These are phyloP conservation scores for Corythornis cristatus DNA, from an alignment of 2,113 vertebrate species.

Conservation along the genomic window DNA sequence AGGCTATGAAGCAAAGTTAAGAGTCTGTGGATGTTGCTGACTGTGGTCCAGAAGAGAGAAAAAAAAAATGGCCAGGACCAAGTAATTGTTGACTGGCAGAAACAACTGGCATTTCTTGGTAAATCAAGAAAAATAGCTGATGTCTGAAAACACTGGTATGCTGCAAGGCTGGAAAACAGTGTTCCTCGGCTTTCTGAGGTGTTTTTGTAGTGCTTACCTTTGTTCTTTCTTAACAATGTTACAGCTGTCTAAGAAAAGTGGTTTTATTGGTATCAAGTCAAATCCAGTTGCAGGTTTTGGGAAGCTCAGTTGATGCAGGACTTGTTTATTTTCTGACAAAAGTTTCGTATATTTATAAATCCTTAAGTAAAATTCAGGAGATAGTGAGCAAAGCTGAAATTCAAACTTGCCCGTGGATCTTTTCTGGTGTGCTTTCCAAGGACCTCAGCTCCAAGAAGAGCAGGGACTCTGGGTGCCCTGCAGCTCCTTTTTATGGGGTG, in stretches of 20 bases:
- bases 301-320: background rate
- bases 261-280: background rate
- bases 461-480: too few relatives aligned
- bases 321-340: background rate
- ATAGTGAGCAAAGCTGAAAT: background rate
- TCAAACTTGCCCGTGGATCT: rapidly evolving
- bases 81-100: background rate
- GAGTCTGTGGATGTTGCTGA: background rate
- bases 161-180: background rate
- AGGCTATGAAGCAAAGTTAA: background rate
- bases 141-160: background rate
- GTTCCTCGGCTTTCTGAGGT: background rate
- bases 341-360: background rate
- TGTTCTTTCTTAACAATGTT: background rate
- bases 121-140: slow-evolving; percentile 26
- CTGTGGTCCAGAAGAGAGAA: background rate
- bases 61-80: background rate
- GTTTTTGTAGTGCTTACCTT: background rate
- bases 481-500: background rate
- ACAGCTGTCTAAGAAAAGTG: background rate
- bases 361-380: background rate
- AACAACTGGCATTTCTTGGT: background rate
- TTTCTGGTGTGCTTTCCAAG: background rate
- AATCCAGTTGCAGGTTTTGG: background rate
- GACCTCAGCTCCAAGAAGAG: background rate